Conservation (phyloP, 2,888 invertebrate species). For the Xestia xanthographa region DNA sequence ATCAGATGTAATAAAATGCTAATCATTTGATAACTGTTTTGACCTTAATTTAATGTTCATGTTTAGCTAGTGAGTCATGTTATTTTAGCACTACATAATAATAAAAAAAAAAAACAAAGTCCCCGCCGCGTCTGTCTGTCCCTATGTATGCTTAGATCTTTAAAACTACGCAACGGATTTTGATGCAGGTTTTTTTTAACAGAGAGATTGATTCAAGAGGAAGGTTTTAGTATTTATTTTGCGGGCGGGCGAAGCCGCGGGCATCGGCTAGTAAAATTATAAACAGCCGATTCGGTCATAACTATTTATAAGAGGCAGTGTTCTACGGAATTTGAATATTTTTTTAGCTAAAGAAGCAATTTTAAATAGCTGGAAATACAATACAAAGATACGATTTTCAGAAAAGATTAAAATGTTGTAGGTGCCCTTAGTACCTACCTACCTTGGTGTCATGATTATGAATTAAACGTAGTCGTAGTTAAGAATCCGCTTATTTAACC, state of each 20-base stretch:
- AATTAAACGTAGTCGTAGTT: background rate
- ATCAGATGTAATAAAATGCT: conserved; percentile 41
- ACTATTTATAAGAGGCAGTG: background rate
- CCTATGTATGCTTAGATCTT: too few species aligned
- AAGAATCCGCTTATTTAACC: background rate
- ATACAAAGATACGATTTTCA: background rate
- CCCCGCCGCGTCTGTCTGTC: too few species aligned
- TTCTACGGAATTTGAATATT: conserved; percentile 3
- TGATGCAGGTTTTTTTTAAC: too few species aligned
- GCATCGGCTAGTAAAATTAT: too few species aligned
- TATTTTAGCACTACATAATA: too few species aligned
- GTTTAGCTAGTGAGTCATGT: conserved; percentile 35
- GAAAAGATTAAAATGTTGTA: background rate
- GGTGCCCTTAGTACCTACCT: too few species aligned
- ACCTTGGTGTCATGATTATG: background rate
- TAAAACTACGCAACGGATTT: too few species aligned
- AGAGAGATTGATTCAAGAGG: too few species aligned
- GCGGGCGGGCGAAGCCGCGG: too few species aligned
- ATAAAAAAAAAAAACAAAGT: too few species aligned
- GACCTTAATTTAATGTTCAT: conserved; percentile 40
- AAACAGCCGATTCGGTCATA: conserved; percentile 26
- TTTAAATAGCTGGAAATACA: background rate
- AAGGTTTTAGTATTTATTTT: too few species aligned
- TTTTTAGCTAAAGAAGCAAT: background rate
- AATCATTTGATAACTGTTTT: conserved; percentile 33